Conservation (phyloP, 2,113 vertebrate genomes). For the Lepidothrix coronata region DNA sequence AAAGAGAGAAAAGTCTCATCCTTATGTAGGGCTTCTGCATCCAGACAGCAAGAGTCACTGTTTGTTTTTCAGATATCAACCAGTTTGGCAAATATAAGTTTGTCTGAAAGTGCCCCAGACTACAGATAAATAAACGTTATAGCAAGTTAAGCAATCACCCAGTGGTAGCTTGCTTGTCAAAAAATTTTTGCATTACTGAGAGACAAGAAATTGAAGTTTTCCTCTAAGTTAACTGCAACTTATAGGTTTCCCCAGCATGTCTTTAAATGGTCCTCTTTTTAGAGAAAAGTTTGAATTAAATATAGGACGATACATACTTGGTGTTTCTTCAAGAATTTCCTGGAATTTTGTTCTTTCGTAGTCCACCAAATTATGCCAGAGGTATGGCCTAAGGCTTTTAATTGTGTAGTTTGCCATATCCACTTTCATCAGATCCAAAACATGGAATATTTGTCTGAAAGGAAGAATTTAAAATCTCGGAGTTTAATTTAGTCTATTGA, state of each 20-base stretch:
- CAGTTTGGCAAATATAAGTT: background rate
- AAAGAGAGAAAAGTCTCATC: background rate
- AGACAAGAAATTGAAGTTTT: background rate
- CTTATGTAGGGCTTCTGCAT: background rate
- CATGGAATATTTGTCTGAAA: constrained; percentile 89
- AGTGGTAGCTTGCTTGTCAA: background rate
- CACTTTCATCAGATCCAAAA: constrained; percentile 91
- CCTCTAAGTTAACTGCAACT: background rate
- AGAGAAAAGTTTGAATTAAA: background rate
- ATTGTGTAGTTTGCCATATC: constrained; percentile 88
- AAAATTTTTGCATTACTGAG: background rate
- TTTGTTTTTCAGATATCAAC: background rate
- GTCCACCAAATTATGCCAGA: constrained; percentile 85
- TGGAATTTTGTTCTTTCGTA: constrained; percentile 92
- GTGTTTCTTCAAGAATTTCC: constrained; percentile 87
- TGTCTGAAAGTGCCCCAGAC: background rate
- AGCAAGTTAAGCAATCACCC: background rate
- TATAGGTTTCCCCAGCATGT: background rate
- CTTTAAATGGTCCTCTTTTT: background rate
- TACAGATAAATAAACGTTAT: background rate
- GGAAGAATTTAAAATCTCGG: background rate
- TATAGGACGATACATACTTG: constrained; percentile 79
- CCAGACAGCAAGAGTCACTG: background rate
- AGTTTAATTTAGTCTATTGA: background rate
- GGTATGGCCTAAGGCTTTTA: constrained; percentile 79